phyloP scores from a whole-genome alignment of 2,113 vertebrate species.

The Genyomyrus donnyi region DNA sequence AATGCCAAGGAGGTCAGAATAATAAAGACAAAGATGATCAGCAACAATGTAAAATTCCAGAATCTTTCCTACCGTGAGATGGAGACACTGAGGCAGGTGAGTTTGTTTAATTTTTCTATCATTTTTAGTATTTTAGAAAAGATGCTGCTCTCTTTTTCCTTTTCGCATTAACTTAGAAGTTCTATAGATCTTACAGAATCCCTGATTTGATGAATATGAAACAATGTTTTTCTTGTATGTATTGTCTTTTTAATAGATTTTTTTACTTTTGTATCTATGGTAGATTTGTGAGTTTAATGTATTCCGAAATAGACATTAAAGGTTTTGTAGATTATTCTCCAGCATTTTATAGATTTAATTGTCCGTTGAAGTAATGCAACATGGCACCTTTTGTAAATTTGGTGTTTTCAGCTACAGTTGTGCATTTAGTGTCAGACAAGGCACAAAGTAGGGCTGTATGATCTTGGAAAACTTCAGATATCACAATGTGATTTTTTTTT shows the following conservation, averaged over 20 bases:
- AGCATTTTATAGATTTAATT: background rate
- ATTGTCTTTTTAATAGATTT: background rate
- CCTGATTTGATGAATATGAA: background rate
- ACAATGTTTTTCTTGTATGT: background rate
- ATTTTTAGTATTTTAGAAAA: background rate
- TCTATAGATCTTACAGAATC: background rate
- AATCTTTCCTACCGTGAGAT: constrained; percentile 83
- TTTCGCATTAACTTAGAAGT: background rate
- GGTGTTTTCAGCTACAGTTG: background rate
- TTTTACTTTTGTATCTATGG: background rate
- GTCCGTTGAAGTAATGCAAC: background rate
- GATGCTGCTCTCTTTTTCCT: background rate
- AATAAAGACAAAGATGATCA: constrained; percentile 63
- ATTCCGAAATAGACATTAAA: background rate
- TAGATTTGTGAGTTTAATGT: background rate
- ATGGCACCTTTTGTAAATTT: background rate
- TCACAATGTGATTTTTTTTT: background rate
- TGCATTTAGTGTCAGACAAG: background rate
- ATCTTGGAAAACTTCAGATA: background rate
- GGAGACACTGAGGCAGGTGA: constrained; percentile 82
- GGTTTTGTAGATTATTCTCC: background rate
- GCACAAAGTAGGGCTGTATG: background rate
- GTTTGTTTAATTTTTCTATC: background rate
- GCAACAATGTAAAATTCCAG: constrained; percentile 46
- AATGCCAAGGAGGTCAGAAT: constrained; percentile 67